These are phyloP conservation scores for Fragum fragum DNA, from an alignment of 2,888 invertebrate species.

Conservation along the genomic window DNA sequence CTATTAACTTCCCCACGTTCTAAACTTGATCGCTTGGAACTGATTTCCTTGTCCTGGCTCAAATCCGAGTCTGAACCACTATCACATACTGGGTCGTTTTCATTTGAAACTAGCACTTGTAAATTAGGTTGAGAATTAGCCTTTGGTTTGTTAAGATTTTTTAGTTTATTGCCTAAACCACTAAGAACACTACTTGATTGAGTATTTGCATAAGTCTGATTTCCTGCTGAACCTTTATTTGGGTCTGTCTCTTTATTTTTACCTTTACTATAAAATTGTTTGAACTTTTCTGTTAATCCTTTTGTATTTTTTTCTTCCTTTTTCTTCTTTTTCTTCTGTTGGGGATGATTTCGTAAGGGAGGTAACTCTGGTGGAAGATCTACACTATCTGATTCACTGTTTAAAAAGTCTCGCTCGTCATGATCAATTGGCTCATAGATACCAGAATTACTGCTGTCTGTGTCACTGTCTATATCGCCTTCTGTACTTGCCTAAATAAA, in stretches of 20 bases:
- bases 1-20: slow-evolving; percentile 40
- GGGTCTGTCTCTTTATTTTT: slow-evolving; percentile 33
- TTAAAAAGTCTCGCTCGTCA: slow-evolving; percentile 16
- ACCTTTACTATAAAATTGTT: slow-evolving; percentile 51
- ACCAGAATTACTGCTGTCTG: slow-evolving; percentile 71
- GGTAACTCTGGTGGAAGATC: slow-evolving; percentile 64
- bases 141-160: slow-evolving; percentile 57
- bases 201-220: slow-evolving; percentile 4
- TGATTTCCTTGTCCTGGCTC: slow-evolving; percentile 43
- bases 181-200: slow-evolving; percentile 44
- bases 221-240: slow-evolving; percentile 19
- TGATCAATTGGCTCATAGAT: slow-evolving; percentile 70
- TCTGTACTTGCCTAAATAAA: slow-evolving; percentile 28
- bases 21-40: slow-evolving; percentile 30
- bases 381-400: slow-evolving; percentile 60
- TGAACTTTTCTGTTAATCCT: slow-evolving; percentile 55
- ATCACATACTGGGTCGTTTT: slow-evolving; percentile 61
- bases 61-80: slow-evolving; percentile 72
- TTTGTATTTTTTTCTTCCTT: slow-evolving; percentile 57
- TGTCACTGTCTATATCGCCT: slow-evolving; percentile 72
- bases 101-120: slow-evolving; percentile 30
- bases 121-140: slow-evolving; percentile 46
- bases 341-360: slow-evolving; percentile 47
- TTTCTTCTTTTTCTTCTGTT: slow-evolving; percentile 68
- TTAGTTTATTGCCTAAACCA: slow-evolving; percentile 52